A percentile compares a stretch with the other conserved stretches of the same genome.
Conservation (phyloP, 2,113 vertebrate species). For the Leucosticte australis region DNA sequence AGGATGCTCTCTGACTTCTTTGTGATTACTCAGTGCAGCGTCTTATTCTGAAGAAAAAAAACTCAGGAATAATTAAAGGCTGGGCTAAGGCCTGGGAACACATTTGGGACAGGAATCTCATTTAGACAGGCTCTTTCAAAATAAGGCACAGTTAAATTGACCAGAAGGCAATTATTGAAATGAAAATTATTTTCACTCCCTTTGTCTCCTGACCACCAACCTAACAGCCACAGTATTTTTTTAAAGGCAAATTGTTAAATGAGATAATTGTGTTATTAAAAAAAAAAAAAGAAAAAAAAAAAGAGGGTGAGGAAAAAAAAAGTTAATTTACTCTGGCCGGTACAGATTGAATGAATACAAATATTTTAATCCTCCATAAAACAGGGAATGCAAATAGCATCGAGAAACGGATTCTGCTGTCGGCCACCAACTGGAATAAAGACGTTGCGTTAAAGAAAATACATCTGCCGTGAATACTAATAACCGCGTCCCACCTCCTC, state of each 20-base stretch:
- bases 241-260: conserved; percentile 76
- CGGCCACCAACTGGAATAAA: conserved; percentile 57
- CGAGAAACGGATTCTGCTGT: conserved; percentile 19
- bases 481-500: neutral
- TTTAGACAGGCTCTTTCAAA: conserved; percentile 88
- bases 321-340: conserved; percentile 69
- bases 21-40: conserved; percentile 99
- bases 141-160: conserved; percentile 97
- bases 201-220: conserved; percentile 86
- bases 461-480: conserved; percentile 58
- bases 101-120: conserved; percentile 93
- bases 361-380: conserved; percentile 71
- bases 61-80: conserved; percentile 97
- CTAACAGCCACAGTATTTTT: conserved; percentile 72
- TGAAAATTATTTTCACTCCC: conserved; percentile 98
- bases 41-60: conserved; percentile 92
- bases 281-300: neutral
- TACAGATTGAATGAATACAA: conserved; percentile 67
- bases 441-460: conserved; percentile 60
- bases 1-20: conserved; percentile 99
- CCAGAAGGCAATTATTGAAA: conserved; percentile 98
- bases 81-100: conserved; percentile 93
- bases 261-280: conserved; percentile 76
- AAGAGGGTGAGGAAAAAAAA: neutral
- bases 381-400: conserved; percentile 57